Base-by-base conservation (phyloP, 1,140 invertebrate genomes). In the Andricus grossulariae region DNA sequence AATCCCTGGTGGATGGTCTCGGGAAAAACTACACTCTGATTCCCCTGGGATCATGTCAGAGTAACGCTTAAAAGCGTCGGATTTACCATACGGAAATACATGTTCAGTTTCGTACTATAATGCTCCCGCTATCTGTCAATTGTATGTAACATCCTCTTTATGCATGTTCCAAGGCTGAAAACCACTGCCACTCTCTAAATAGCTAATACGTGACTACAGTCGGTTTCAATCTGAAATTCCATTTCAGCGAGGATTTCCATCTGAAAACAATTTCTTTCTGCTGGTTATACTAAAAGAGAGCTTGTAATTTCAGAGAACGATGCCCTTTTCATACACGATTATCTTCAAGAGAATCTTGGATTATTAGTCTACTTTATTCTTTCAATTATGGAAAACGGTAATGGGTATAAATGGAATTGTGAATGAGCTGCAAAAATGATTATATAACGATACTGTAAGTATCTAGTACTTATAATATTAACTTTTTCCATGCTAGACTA, bases 111-210 rank as follows among this genome's bases (percentile, higher is more conserved):
- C 8, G 6, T 45, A 45, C 39, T 45, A 45, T 45, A 45, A 45
- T 71, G 66, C 50, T 39, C 16, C 50, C 49, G 50, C 60, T 75
- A 55, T 73, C 71, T 49, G 71, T 79, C 77, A 73, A 78, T 74
- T 71, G 51, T 32, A 32, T 32, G 32, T 13, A 45, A 55, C 39
- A 71, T 78, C 25, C 51, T 19, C 21, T 45, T 45, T 45, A 45
- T 45, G 39, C 39, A 45, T 8, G 39, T 11, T 45, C 39, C 8
- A 45, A 60, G 71, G 50, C 55, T 39, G 12, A 51, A 72, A 72
- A 72, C 25, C n/a, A 45, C 39, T 45, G 39, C 39, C 39, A 11
- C 39, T 45, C 39, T 1, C 39, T 45, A 45, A 45, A 45, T 45
- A 45, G 39, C 39, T 45, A 45, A 45, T 45, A 45, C 39, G 39